phyloP scores from a whole-genome alignment of 2,888 invertebrate genomes.

The Fragum fragum region DNA sequence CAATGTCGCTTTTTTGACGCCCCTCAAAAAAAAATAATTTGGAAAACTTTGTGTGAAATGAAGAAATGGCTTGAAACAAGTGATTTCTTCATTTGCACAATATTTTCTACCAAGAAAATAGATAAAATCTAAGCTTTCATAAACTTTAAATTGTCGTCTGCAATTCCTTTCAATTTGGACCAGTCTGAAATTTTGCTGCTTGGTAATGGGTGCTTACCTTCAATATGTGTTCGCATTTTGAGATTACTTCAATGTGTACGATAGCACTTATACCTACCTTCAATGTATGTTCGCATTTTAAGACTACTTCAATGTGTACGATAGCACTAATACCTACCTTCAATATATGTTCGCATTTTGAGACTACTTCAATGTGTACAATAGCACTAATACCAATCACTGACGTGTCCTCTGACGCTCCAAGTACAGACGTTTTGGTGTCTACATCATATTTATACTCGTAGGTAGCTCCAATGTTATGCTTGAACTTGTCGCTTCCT shows the following conservation, averaged over 20 bases:
- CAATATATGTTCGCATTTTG: constrained; percentile 87
- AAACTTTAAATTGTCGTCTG: too few species aligned
- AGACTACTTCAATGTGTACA: constrained; percentile 86
- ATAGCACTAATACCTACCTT: constrained; percentile 86
- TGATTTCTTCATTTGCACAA: too few species aligned
- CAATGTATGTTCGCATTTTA: constrained; percentile 87
- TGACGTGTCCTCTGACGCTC: constrained; percentile 89
- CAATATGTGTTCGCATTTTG: constrained; percentile 87
- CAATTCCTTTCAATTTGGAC: too few species aligned
- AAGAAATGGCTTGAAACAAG: too few species aligned
- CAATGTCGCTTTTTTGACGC: too few species aligned
- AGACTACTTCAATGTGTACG: constrained; percentile 86
- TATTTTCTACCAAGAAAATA: too few species aligned
- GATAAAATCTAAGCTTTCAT: too few species aligned
- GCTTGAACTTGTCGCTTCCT: constrained; percentile 87
- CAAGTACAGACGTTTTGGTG: constrained; percentile 90
- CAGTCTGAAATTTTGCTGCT: too few species aligned
- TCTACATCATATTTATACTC: constrained; percentile 92
- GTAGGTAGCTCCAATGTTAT: constrained; percentile 91
- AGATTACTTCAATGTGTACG: constrained; percentile 86
- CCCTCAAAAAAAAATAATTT: too few species aligned
- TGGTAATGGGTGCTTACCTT: too few species aligned
- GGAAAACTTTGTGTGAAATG: too few species aligned
- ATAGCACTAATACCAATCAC: constrained; percentile 85
- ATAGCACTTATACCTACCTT: constrained; percentile 86